Conservation (phyloP, 2,888 invertebrate genomes). For the Synergus gifuensis region DNA sequence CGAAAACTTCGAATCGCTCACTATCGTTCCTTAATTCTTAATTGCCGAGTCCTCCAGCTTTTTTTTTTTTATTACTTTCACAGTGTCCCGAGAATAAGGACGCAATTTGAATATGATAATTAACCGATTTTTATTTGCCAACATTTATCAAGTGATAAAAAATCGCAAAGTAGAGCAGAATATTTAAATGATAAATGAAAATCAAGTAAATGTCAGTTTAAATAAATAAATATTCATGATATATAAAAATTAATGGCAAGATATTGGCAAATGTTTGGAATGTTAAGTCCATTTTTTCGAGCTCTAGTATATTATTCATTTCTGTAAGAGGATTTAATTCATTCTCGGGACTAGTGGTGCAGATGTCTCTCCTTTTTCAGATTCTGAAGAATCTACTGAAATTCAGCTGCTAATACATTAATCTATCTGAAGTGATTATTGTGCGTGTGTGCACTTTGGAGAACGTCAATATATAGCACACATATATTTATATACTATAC, state of each 20-base stretch:
- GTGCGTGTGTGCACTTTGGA: neutral
- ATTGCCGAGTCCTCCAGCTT: conserved; percentile 47
- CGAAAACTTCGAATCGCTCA: conserved; percentile 51
- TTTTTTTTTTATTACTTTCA: conserved; percentile 36
- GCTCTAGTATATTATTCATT: neutral
- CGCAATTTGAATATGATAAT: neutral
- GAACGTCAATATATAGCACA: neutral
- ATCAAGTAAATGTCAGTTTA: neutral
- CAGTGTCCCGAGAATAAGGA: conserved; percentile 21
- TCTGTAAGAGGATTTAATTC: neutral
- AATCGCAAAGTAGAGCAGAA: neutral
- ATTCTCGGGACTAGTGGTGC: neutral
- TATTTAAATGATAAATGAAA: neutral
- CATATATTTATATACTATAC: too few relatives aligned
- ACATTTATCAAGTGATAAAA: neutral
- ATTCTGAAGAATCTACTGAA: neutral
- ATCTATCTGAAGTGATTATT: neutral
- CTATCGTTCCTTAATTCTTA: conserved; percentile 45
- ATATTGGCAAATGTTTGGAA: neutral
- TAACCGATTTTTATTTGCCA: neutral
- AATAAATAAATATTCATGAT: neutral
- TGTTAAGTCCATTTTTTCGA: too few relatives aligned
- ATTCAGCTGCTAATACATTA: neutral
- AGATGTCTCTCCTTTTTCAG: neutral
- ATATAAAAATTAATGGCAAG: neutral